phyloP scores from a whole-genome alignment of 2,113 vertebrate species.

The Oncorhynchus masou region DNA sequence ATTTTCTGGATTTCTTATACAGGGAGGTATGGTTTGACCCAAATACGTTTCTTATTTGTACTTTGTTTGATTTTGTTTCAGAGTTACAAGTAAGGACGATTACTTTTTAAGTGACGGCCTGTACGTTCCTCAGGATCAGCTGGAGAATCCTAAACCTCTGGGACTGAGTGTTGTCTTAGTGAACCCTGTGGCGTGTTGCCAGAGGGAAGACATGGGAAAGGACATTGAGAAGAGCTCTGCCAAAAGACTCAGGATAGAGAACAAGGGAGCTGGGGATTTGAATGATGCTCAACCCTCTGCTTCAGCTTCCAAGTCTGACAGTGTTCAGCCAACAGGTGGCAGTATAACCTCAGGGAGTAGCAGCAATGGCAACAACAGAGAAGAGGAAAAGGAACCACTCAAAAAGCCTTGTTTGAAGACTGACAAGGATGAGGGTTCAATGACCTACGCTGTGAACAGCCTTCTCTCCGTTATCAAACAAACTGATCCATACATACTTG shows the following conservation, averaged over 20 bases:
- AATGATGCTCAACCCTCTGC: not conserved
- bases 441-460: constrained; percentile 54
- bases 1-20: not conserved
- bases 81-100: constrained; percentile 89
- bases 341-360: constrained; percentile 13
- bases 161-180: constrained; percentile 81
- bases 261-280: constrained; percentile 14
- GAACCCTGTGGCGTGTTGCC: constrained; percentile 59
- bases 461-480: constrained; percentile 70
- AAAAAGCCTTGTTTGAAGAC: not conserved
- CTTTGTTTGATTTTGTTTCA: constrained; percentile 48
- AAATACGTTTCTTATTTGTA: not conserved
- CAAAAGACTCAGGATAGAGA: constrained; percentile 74
- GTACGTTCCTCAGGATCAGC: constrained; percentile 86
- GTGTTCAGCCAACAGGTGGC: constrained; percentile 47
- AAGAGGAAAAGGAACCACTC: not conserved
- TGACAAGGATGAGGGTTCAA: constrained; percentile 45
- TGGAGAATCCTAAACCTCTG: constrained; percentile 84
- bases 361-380: not conserved
- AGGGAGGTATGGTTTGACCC: not conserved
- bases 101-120: constrained; percentile 98
- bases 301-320: not conserved
- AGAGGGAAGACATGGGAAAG: constrained; percentile 20
- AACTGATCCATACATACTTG: constrained; percentile 82
- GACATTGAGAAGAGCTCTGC: constrained; percentile 34